phyloP scores from a whole-genome alignment of 2,888 invertebrate genomes.

The Aphelenchoides bicaudatus region DNA sequence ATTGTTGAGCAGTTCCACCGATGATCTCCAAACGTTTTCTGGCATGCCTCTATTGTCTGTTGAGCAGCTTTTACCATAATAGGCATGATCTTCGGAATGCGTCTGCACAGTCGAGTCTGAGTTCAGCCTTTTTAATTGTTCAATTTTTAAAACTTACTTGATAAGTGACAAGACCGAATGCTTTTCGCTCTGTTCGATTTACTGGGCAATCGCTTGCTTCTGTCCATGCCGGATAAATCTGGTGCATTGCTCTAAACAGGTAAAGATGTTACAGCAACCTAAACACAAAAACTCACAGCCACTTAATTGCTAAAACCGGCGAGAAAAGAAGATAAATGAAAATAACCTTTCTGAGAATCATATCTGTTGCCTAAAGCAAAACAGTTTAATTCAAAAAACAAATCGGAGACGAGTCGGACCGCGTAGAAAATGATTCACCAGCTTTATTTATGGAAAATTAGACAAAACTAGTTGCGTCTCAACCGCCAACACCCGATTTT shows the following conservation, averaged over 20 bases:
- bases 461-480: no score
- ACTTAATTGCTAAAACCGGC: constrained; percentile 29
- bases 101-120: constrained; percentile 58
- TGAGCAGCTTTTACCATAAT: constrained; percentile 74
- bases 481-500: no score
- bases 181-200: constrained; percentile 30
- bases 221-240: constrained; percentile 31
- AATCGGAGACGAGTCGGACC: not conserved
- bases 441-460: no score
- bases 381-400: no score
- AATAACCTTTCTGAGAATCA: no score
- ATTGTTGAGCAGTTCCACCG: constrained; percentile 81
- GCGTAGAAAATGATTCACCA: no score
- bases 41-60: constrained; percentile 69
- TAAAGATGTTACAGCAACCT: not conserved
- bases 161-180: constrained; percentile 33
- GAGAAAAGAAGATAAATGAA: constrained; percentile 18
- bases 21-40: constrained; percentile 71
- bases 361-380: constrained; percentile 1
- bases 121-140: not conserved
- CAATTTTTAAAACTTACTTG: constrained; percentile 29
- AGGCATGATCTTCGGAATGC: constrained; percentile 67
- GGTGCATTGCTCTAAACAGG: constrained; percentile 27
- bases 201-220: constrained; percentile 35
- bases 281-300: constrained; percentile 31